Percentiles rank a stretch among this genome's conserved stretches.
Conservation (phyloP, 2,113 vertebrate species). For the Silurus glanis region DNA sequence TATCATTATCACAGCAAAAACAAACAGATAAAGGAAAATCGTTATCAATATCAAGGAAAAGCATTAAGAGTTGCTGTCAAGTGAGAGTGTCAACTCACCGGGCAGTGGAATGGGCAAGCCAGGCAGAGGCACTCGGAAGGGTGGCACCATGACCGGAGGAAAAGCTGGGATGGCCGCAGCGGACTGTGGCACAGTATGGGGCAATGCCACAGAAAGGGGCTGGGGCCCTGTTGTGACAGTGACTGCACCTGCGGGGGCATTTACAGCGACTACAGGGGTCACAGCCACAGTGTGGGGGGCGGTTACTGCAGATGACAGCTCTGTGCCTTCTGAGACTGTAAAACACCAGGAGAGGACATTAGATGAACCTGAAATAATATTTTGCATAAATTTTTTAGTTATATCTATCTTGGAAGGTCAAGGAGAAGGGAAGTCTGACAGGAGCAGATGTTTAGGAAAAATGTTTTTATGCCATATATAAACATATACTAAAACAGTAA, state of each 20-base stretch:
- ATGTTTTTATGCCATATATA: not conserved
- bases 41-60: slow-evolving; percentile 19
- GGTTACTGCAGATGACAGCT: slow-evolving; percentile 64
- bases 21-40: slow-evolving; percentile 16
- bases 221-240: slow-evolving; percentile 82
- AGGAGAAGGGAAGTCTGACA: not conserved
- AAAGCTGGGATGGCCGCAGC: slow-evolving; percentile 84
- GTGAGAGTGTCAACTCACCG: slow-evolving; percentile 71
- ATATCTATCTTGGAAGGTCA: not conserved
- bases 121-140: slow-evolving; percentile 87
- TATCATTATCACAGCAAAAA: not conserved
- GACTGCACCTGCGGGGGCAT: slow-evolving; percentile 80
- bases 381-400: not conserved
- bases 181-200: slow-evolving; percentile 82
- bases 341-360: not conserved
- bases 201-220: slow-evolving; percentile 79
- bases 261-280: slow-evolving; percentile 79
- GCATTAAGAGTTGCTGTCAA: not conserved
- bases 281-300: slow-evolving; percentile 80
- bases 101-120: slow-evolving; percentile 90
- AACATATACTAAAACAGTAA: not conserved
- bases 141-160: slow-evolving; percentile 89
- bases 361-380: not conserved
- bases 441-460: not conserved
- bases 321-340: slow-evolving; percentile 60